phyloP scores from a whole-genome alignment of 2,797 vertebrate species.

The Molossus alvarezi region DNA sequence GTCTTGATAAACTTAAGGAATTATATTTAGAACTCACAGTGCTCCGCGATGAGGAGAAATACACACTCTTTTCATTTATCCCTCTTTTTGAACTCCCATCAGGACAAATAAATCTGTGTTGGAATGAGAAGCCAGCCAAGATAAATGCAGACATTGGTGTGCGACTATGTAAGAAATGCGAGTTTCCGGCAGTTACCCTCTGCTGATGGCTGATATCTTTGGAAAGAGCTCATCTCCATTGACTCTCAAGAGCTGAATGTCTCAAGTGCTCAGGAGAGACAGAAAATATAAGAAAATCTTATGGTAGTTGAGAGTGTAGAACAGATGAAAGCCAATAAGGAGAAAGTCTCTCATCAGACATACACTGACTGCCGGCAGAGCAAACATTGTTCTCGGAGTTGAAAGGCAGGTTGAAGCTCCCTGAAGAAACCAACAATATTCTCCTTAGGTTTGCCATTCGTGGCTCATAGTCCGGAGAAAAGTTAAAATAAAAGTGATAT shows the following conservation, averaged over 20 bases:
- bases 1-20: not conserved
- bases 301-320: not conserved
- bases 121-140: not conserved
- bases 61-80: not conserved
- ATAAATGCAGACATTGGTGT: not conserved
- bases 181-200: not conserved
- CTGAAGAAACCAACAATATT: not conserved
- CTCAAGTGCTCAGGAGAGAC: not conserved
- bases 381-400: not conserved
- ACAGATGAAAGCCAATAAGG: not conserved
- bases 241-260: not conserved
- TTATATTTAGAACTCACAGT: not conserved
- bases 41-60: not conserved
- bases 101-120: not conserved
- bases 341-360: not conserved
- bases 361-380: not conserved
- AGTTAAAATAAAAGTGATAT: not conserved
- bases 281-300: not conserved
- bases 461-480: not conserved
- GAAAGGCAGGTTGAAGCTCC: not conserved
- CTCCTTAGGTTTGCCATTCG: not conserved
- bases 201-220: rapidly evolving
- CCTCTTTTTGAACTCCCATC: not conserved
- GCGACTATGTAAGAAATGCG: not conserved
- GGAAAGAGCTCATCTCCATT: not conserved